Percentiles rank a stretch among this genome's conserved stretches.
These are phyloP conservation scores for Myotis lucifugus DNA, from an alignment of 2,113 vertebrate genomes.

Conservation along the genomic window DNA sequence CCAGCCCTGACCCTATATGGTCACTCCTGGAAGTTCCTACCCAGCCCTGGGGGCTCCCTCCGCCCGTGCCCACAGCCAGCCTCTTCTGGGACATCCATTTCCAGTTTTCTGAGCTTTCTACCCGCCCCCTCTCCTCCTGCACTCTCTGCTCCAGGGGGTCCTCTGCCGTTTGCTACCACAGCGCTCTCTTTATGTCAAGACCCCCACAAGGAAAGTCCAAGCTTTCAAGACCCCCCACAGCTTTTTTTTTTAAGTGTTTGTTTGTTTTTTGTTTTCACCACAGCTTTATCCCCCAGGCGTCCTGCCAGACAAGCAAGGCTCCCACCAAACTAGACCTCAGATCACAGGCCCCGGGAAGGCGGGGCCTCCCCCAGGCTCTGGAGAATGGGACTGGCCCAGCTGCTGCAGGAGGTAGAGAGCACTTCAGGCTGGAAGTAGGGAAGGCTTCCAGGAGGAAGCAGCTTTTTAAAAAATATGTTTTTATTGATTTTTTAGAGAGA, in stretches of 20 bases:
- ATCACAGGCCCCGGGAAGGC: background rate
- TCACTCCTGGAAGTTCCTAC: background rate
- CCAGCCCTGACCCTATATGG: background rate
- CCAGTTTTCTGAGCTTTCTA: background rate
- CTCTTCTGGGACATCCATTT: rapidly evolving
- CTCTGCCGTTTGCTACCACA: background rate
- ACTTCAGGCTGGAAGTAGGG: background rate
- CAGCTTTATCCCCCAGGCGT: background rate
- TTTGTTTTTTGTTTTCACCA: no score
- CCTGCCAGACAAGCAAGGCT: background rate
- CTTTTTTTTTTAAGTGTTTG: no score
- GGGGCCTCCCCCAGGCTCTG: background rate
- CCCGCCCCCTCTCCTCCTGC: background rate
- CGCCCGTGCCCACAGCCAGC: rapidly evolving
- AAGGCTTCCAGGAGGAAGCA: background rate
- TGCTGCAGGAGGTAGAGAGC: background rate
- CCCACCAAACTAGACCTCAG: background rate
- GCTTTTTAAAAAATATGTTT: no score
- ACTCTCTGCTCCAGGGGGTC: background rate
- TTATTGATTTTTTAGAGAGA: no score
- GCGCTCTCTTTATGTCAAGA: background rate
- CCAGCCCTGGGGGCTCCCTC: no score
- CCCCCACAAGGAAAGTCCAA: background rate
- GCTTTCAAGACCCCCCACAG: background rate
- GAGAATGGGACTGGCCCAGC: background rate